Percentiles rank a stretch among this genome's conserved stretches.
Evolutionary conservation across 2,113 vertebrate genomes (phyloP).

Genomic region (Isurus oxyrinchus): DNA sequence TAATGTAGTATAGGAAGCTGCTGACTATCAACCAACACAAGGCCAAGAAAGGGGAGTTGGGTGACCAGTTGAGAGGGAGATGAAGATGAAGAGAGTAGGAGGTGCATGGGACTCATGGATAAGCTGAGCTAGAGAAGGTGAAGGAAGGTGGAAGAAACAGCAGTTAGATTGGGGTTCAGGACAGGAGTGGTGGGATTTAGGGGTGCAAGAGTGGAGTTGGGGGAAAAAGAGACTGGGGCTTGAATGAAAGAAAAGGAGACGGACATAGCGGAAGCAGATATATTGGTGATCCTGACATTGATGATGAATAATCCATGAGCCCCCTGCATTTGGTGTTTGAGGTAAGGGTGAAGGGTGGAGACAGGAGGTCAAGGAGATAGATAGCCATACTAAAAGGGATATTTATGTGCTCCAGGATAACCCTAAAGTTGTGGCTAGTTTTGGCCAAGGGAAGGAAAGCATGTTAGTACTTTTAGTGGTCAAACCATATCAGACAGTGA

Average conservation of each 20-base stretch:
- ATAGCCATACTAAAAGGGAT: background rate
- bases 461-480: background rate
- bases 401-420: background rate
- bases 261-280: background rate
- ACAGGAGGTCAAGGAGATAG: background rate
- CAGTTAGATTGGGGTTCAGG: background rate
- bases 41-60: background rate
- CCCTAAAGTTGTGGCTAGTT: background rate
- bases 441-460: too few relatives aligned
- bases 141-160: background rate
- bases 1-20: background rate
- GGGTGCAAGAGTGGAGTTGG: background rate
- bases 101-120: background rate
- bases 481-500: background rate
- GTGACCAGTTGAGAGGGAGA: background rate
- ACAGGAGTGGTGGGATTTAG: background rate
- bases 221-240: background rate
- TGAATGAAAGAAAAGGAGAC: background rate
- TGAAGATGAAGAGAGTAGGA: background rate
- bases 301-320: background rate
- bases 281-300: background rate
- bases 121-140: background rate
- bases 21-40: background rate
- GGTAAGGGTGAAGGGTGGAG: background rate
- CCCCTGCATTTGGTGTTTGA: background rate